Conservation (phyloP, 2,797 vertebrate species). For the Psittacula derbiana region DNA sequence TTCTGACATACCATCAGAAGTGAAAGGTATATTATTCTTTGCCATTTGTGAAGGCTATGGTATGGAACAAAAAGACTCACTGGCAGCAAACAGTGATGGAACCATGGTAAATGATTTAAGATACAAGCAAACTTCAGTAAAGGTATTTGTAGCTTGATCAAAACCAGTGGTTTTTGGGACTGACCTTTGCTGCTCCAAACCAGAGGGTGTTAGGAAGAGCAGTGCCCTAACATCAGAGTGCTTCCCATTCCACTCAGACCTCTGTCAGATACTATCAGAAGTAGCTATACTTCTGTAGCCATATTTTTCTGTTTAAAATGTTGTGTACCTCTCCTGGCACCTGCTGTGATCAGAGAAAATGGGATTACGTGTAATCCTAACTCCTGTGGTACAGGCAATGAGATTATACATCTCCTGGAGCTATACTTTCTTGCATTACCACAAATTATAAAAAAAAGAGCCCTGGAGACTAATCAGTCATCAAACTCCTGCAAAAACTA, state of each 20-base stretch:
- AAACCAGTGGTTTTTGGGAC: background rate
- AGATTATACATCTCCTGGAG: conserved; percentile 18
- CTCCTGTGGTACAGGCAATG: background rate
- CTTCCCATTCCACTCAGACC: background rate
- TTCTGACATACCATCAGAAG: background rate
- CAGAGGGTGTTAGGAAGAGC: background rate
- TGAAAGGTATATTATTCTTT: fast-evolving
- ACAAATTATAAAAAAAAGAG: background rate
- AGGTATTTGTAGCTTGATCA: background rate
- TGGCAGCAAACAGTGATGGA: background rate
- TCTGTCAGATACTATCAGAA: background rate
- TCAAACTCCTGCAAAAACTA: background rate
- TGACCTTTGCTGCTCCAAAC: background rate
- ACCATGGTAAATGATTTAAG: background rate
- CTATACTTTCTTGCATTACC: background rate
- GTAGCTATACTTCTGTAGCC: background rate
- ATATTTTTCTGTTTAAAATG: background rate
- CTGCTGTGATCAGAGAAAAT: background rate
- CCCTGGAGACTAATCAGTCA: background rate
- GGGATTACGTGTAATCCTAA: background rate
- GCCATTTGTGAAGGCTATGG: background rate
- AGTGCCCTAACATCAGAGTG: background rate
- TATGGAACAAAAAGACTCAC: background rate
- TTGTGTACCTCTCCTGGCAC: background rate
- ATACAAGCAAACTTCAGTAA: background rate